These are phyloP conservation scores for Temnothorax rugatulus DNA, from an alignment of 2,888 invertebrate species.

Conservation along the genomic window DNA sequence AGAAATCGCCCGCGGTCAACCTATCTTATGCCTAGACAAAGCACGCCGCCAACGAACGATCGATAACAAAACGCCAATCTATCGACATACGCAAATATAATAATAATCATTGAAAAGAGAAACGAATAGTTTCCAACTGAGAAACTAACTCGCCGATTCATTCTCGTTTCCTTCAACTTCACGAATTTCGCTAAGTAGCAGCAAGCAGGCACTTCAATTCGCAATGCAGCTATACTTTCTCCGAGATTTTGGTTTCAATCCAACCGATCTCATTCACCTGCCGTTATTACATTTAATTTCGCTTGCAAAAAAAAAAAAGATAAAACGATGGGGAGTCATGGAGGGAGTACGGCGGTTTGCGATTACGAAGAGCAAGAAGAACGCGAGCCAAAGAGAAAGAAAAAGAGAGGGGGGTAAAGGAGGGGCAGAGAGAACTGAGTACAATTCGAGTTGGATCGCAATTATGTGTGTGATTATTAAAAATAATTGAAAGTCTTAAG, in stretches of 20 bases:
- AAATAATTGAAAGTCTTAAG: slow-evolving; percentile 46
- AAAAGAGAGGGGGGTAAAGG: not conserved
- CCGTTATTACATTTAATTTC: slow-evolving; percentile 36
- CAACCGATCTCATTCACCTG: slow-evolving; percentile 18
- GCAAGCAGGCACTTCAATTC: not conserved
- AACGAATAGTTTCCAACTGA: not conserved
- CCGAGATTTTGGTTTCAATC: slow-evolving; percentile 19
- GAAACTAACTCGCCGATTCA: not conserved
- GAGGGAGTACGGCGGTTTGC: not conserved
- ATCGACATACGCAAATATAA: slow-evolving; percentile 19
- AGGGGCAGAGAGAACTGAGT: not conserved
- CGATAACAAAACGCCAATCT: not conserved
- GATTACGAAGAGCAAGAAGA: not conserved
- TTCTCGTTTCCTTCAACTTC: not conserved
- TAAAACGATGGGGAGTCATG: slow-evolving; percentile 18
- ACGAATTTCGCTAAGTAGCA: not conserved
- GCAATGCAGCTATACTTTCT: slow-evolving; percentile 11
- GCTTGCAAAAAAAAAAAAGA: not conserved
- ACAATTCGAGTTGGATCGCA: slow-evolving; percentile 4
- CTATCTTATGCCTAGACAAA: slow-evolving; percentile 59
- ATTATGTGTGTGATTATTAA: slow-evolving; percentile 28
- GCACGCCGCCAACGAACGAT: slow-evolving; percentile 39
- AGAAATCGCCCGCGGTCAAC: slow-evolving; percentile 63
- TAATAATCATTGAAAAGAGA: not conserved
- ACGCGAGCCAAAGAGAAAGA: not conserved